Evolutionary conservation across 1,140 invertebrate genomes (phyloP).

Genomic region (Laupala kohalensis): DNA sequence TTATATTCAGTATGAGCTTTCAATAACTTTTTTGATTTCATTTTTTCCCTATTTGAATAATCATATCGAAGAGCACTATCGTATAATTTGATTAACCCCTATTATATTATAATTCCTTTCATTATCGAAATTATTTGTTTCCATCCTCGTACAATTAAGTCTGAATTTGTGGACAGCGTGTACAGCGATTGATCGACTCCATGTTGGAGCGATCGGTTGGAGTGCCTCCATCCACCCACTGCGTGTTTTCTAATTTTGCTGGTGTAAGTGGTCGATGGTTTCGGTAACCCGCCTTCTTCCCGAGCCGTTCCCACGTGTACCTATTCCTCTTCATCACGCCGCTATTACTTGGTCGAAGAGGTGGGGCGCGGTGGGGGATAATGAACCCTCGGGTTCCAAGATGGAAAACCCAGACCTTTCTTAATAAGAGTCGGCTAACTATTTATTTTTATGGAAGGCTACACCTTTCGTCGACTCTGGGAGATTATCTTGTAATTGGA

Average conservation of each 20-base stretch:
- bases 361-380: background rate
- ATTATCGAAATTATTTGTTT: no score
- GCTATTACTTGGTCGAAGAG: background rate
- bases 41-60: no score
- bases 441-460: background rate
- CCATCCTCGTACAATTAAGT: no score
- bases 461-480: background rate
- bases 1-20: no score
- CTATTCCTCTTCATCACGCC: background rate
- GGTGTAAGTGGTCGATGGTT: background rate
- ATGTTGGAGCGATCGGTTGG: no score
- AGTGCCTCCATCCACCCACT: background rate
- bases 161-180: no score
- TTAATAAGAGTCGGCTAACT: background rate
- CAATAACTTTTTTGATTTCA: no score
- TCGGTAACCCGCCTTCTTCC: background rate
- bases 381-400: background rate
- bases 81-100: no score
- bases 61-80: no score
- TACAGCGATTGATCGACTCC: no score
- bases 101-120: no score
- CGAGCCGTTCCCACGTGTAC: background rate
- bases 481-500: background rate
- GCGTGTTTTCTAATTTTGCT: background rate
- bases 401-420: background rate